phyloP scores from a whole-genome alignment of 2,113 vertebrate genomes.

The Ceratotherium simum region DNA sequence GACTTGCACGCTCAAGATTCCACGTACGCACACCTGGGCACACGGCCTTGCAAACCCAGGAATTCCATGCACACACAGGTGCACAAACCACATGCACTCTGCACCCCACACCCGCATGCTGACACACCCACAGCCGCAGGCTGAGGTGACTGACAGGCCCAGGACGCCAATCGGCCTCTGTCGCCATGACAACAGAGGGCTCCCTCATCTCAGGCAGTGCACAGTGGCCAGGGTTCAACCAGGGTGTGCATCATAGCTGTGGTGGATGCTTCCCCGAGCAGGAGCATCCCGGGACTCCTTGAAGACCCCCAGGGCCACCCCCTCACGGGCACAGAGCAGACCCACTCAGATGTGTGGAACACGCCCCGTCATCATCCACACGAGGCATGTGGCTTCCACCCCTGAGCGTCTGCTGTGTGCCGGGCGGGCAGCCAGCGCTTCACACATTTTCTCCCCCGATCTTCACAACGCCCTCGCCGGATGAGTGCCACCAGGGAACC shows the following conservation, averaged over 20 bases:
- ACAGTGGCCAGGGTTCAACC: neutral
- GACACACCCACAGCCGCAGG: neutral
- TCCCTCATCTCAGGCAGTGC: neutral
- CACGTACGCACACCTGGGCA: neutral
- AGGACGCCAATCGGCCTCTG: neutral
- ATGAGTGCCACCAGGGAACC: neutral
- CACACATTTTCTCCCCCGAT: neutral
- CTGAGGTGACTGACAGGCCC: neutral
- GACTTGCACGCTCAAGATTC: neutral
- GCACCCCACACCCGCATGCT: neutral
- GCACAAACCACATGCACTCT: neutral
- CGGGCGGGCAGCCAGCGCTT: fast-evolving
- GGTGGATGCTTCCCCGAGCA: neutral
- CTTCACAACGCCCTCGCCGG: neutral
- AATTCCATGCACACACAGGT: neutral
- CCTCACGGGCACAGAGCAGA: neutral
- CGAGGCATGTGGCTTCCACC: fast-evolving
- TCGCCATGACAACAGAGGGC: conserved; percentile 59
- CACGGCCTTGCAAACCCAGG: neutral
- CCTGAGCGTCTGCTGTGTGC: neutral
- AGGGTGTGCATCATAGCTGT: neutral
- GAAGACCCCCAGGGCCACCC: neutral
- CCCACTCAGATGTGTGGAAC: neutral
- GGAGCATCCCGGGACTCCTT: neutral
- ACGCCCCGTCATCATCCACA: fast-evolving